These are phyloP conservation scores for Elephas maximus DNA, from an alignment of 2,113 vertebrate species.

Conservation along the genomic window DNA sequence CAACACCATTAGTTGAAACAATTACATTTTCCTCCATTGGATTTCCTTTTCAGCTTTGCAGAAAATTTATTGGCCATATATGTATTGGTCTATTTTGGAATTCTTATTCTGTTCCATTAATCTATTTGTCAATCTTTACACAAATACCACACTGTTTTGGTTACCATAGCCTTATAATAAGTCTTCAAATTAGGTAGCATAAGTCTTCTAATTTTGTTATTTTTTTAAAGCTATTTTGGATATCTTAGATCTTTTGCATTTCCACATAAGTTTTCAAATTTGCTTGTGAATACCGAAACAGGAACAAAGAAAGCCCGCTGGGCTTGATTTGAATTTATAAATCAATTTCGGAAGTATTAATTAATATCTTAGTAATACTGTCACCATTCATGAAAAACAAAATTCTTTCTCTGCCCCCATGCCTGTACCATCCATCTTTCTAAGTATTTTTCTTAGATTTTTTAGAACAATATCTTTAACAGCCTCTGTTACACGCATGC, in stretches of 20 bases:
- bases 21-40: neutral
- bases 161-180: no score
- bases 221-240: no score
- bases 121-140: no score
- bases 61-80: no score
- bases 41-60: neutral
- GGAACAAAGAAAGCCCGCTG: neutral
- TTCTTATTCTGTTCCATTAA: no score
- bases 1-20: neutral
- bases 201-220: no score
- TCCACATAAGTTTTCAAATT: constrained; percentile 34
- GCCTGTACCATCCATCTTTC: neutral
- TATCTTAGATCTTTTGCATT: neutral
- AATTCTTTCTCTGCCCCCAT: neutral
- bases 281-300: neutral
- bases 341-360: neutral
- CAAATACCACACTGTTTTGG: no score
- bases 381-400: neutral
- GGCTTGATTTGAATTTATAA: constrained; percentile 42
- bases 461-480: constrained; percentile 25
- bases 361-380: neutral
- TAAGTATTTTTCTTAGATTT: constrained; percentile 8
- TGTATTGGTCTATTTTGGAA: no score
- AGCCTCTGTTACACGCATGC: neutral
- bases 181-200: no score